phyloP scores from a whole-genome alignment of 2,888 invertebrate genomes.

The Spisula solida region DNA sequence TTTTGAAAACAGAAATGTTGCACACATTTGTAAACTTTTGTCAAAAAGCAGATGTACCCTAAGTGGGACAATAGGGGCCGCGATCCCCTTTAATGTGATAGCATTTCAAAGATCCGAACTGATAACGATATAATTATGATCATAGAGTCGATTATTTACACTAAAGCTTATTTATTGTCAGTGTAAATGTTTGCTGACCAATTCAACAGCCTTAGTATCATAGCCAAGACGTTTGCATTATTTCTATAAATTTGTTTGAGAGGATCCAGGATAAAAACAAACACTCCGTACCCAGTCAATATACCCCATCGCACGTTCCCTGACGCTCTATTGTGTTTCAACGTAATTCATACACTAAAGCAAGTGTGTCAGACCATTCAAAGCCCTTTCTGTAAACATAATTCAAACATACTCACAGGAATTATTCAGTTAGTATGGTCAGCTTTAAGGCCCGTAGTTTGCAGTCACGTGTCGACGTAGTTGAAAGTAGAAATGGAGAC shows the following conservation, averaged over 20 bases:
- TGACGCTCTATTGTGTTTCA: neutral
- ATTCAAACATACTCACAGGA: too few species aligned
- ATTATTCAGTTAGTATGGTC: too few species aligned
- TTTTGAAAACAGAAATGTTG: constrained; percentile 31
- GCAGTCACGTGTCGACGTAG: too few species aligned
- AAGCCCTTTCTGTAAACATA: too few species aligned
- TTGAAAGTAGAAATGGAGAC: too few species aligned
- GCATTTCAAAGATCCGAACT: constrained; percentile 40
- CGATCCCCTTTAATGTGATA: constrained; percentile 44
- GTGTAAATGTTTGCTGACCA: constrained; percentile 37
- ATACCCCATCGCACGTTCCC: neutral
- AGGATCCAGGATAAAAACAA: neutral
- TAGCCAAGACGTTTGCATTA: neutral
- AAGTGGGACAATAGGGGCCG: constrained; percentile 39
- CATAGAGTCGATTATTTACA: constrained; percentile 42
- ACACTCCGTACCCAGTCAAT: neutral
- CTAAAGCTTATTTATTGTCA: constrained; percentile 35
- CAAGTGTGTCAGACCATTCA: too few species aligned
- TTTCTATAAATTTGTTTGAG: neutral
- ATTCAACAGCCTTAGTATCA: constrained; percentile 26
- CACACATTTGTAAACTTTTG: constrained; percentile 47
- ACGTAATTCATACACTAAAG: too few species aligned
- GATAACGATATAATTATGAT: constrained; percentile 49
- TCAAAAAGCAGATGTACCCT: constrained; percentile 47
- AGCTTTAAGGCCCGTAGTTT: too few species aligned